These are phyloP conservation scores for Ptilonorhynchus violaceus DNA, from an alignment of 2,113 vertebrate genomes.

Conservation along the genomic window DNA sequence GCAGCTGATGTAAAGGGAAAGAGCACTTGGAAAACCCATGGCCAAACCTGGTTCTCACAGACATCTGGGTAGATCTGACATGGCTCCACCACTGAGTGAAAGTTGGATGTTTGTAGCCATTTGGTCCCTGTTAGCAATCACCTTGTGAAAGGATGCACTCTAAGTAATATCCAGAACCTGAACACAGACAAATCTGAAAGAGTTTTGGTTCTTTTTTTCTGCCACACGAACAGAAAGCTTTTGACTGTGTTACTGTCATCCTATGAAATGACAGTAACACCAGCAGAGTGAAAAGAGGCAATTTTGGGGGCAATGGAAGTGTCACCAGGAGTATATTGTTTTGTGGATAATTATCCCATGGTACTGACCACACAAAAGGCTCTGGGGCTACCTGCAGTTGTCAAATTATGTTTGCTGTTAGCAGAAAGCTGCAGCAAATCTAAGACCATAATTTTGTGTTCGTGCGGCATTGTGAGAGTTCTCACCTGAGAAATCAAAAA, in stretches of 20 bases:
- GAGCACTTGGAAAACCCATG: not conserved
- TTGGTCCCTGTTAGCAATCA: not conserved
- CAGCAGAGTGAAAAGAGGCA: not conserved
- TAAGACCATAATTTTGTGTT: not conserved
- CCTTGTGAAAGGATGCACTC: not conserved
- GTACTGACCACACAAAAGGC: not conserved
- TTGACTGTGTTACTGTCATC: not conserved
- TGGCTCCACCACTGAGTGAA: not conserved
- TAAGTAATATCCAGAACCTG: not conserved
- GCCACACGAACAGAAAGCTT: not conserved
- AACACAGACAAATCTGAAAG: not conserved
- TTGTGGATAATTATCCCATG: not conserved
- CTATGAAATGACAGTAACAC: not conserved
- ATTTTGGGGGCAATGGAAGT: not conserved
- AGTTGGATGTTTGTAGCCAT: not conserved
- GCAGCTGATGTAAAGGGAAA: not conserved
- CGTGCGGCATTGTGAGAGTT: rapidly evolving
- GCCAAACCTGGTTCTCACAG: not conserved
- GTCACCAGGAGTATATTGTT: not conserved
- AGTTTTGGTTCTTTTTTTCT: not conserved
- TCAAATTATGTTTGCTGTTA: not conserved
- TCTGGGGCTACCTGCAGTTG: not conserved
- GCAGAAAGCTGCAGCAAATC: not conserved
- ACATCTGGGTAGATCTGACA: not conserved
- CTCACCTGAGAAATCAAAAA: not conserved